Conservation (phyloP, 2,797 vertebrate species). For the Lacerta agilis region DNA sequence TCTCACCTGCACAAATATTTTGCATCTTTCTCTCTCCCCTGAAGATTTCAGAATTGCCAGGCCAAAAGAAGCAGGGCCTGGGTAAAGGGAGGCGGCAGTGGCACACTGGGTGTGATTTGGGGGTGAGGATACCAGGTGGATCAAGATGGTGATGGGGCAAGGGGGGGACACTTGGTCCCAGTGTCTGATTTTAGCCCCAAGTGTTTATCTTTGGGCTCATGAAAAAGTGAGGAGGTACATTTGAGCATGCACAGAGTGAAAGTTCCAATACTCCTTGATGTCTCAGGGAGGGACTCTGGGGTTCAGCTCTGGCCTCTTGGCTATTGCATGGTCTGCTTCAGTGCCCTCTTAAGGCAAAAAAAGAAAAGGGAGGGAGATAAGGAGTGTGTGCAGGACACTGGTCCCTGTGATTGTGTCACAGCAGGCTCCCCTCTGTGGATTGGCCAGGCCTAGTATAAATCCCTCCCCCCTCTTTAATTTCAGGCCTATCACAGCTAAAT, state of each 20-base stretch:
- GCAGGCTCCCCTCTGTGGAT: too few species aligned
- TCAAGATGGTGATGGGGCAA: not conserved
- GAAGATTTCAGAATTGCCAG: not conserved
- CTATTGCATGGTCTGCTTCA: not conserved
- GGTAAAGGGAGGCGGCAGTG: not conserved
- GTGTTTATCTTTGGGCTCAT: not conserved
- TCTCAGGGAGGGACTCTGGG: not conserved
- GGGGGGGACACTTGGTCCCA: not conserved
- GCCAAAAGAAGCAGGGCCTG: not conserved
- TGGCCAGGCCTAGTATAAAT: too few species aligned
- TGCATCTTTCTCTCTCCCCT: not conserved
- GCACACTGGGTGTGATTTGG: not conserved
- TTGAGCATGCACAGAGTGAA: not conserved
- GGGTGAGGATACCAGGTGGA: not conserved
- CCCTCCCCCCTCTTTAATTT: too few species aligned
- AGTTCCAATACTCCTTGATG: not conserved
- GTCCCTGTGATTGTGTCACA: too few species aligned
- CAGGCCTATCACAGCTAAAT: not conserved
- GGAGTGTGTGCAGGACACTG: too few species aligned
- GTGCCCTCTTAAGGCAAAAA: not conserved
- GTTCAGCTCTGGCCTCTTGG: not conserved
- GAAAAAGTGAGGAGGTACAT: not conserved
- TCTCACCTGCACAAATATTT: not conserved
- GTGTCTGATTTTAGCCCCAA: not conserved
- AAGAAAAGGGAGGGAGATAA: not conserved